phyloP scores from a whole-genome alignment of 2,797 vertebrate species.

The Loriculus beryllinus region DNA sequence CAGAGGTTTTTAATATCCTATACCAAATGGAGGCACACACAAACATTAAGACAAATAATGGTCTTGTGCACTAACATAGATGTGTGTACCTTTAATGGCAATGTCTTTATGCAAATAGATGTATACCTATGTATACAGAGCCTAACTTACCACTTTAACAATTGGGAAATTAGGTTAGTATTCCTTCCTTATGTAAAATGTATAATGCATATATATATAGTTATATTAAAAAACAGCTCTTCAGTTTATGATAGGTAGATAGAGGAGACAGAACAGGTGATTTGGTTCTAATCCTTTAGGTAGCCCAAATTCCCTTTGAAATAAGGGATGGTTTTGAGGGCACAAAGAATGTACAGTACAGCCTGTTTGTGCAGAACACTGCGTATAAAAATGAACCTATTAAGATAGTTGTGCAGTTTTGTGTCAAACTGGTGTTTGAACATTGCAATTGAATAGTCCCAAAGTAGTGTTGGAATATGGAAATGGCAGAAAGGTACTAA shows the following conservation, averaged over 20 bases:
- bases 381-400: neutral
- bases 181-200: neutral
- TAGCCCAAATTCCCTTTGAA: neutral
- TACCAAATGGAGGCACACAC: conserved; percentile 6
- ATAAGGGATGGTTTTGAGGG: neutral
- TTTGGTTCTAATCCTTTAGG: neutral
- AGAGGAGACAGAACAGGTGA: neutral
- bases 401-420: neutral
- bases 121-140: neutral
- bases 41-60: conserved; percentile 3
- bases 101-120: neutral
- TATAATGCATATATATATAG: neutral
- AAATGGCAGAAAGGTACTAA: conserved; percentile 17
- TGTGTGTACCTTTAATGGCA: conserved; percentile 1
- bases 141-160: neutral
- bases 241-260: neutral
- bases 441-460: neutral
- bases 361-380: neutral
- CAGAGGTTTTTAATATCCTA: neutral
- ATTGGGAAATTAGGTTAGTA: neutral
- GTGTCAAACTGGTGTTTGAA: neutral
- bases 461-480: neutral
- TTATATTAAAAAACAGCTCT: neutral
- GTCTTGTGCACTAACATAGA: conserved; percentile 45
- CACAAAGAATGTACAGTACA: neutral